Conservation (phyloP, 2,797 vertebrate genomes). For the Pogoniulus pusillus region DNA sequence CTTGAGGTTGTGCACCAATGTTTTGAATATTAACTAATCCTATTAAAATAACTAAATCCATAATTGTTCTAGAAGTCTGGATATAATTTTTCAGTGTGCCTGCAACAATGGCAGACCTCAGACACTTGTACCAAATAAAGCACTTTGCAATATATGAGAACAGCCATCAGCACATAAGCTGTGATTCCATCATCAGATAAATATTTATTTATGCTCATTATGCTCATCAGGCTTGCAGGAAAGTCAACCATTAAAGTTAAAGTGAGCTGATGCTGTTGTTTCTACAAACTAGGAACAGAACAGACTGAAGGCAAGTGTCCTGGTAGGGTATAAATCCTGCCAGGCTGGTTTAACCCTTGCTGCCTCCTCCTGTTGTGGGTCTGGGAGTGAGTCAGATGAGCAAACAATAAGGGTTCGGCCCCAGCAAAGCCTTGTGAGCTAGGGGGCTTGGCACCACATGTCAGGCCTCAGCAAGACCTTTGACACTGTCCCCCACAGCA, state of each 20-base stretch:
- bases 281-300: background rate
- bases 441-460: no score
- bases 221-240: background rate
- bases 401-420: no score
- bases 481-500: no score
- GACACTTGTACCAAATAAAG: background rate
- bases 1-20: background rate
- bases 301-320: background rate
- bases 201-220: background rate
- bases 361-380: no score
- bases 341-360: no score
- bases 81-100: background rate
- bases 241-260: background rate
- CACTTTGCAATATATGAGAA: conserved; percentile 14
- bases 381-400: no score
- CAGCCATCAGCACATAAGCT: background rate
- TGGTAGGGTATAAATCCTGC: no score
- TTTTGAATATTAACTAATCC: conserved; percentile 4
- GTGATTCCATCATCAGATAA: background rate
- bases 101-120: background rate
- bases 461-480: no score
- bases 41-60: background rate
- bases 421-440: no score
- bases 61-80: background rate
- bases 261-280: background rate